Percentiles rank a stretch among this genome's conserved stretches.
Evolutionary conservation across 2,797 vertebrate species (phyloP).

Genomic region (Momotus momota): DNA sequence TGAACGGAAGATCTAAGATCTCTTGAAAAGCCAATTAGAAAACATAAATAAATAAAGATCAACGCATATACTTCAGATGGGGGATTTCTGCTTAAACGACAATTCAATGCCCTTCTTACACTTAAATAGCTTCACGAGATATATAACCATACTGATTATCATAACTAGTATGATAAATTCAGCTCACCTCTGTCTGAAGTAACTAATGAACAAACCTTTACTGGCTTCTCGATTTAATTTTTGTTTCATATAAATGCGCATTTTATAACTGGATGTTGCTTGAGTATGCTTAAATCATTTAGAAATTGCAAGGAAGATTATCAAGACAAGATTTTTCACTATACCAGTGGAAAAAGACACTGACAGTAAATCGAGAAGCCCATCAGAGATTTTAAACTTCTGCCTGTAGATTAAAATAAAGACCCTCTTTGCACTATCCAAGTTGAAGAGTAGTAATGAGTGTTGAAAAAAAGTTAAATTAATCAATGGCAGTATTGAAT

Average conservation of each 20-base stretch:
- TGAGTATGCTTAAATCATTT: background rate
- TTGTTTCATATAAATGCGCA: background rate
- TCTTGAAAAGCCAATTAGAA: background rate
- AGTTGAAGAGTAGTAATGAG: background rate
- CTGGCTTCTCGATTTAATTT: background rate
- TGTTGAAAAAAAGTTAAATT: background rate
- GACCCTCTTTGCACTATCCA: background rate
- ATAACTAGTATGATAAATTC: background rate
- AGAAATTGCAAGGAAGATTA: background rate
- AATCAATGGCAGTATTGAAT: constrained; percentile 1
- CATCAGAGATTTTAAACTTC: background rate
- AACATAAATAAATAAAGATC: background rate
- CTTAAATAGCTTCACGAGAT: background rate
- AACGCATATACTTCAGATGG: background rate
- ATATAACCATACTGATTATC: background rate
- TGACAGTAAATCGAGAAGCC: background rate
- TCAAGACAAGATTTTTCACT: background rate
- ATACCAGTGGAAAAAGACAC: background rate
- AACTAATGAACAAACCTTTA: background rate
- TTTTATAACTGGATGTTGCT: background rate
- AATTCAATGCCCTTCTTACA: background rate
- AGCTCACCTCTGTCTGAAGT: background rate
- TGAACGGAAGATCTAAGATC: background rate
- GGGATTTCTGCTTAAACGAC: background rate
- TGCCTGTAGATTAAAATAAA: background rate